Percentiles rank a stretch among this genome's conserved stretches.
Conservation (phyloP, 2,888 invertebrate genomes). For the Athalia rosae region DNA sequence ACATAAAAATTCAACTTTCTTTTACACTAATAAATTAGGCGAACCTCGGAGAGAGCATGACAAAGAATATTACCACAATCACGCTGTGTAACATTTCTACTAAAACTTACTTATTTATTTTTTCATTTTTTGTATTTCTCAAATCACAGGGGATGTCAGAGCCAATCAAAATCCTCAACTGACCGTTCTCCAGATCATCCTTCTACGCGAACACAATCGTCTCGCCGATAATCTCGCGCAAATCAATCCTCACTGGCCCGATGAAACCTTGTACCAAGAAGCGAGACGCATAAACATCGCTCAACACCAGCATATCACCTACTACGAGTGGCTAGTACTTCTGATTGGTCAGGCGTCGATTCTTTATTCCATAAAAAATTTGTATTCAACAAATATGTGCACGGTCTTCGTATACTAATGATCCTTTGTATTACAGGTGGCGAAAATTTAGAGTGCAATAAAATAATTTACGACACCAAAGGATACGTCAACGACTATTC, state of each 20-base stretch:
- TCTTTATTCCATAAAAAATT: neutral
- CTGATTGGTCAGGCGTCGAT: conserved; percentile 78
- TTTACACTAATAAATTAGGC: no score
- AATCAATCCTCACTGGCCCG: conserved; percentile 85
- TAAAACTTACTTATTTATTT: neutral
- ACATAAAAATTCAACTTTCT: no score
- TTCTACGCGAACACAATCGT: conserved; percentile 88
- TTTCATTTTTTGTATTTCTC: no score
- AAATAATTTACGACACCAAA: conserved; percentile 78
- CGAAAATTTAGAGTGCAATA: conserved; percentile 79
- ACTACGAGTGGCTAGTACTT: conserved; percentile 87
- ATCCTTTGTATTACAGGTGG: conserved; percentile 70
- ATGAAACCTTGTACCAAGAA: conserved; percentile 85
- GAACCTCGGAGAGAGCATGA: no score
- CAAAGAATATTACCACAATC: no score
- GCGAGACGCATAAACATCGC: conserved; percentile 84
- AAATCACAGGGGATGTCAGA: conserved; percentile 81
- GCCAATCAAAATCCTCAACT: conserved; percentile 87
- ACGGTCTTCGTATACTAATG: neutral
- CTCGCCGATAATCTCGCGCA: conserved; percentile 78
- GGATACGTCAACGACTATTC: conserved; percentile 82
- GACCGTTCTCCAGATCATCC: conserved; percentile 83
- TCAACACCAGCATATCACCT: conserved; percentile 86
- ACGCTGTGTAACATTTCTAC: neutral
- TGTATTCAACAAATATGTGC: neutral